phyloP scores from a whole-genome alignment of 2,888 invertebrate genomes.

The Drosophila helvetica region DNA sequence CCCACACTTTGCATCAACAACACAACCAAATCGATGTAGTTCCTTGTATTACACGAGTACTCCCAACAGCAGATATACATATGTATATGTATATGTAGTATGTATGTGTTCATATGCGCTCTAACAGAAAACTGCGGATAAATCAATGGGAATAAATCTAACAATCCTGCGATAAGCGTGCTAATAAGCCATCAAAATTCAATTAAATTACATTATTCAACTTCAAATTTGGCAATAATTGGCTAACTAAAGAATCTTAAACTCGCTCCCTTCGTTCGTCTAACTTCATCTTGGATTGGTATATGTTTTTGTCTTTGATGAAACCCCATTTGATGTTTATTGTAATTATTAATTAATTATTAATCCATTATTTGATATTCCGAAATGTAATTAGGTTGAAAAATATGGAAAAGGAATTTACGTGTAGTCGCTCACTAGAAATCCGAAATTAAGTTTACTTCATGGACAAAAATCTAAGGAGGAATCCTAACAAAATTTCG shows the following conservation, averaged over 20 bases:
- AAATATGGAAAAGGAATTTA: conserved; percentile 56
- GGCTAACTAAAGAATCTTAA: conserved; percentile 67
- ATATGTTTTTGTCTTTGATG: conserved; percentile 62
- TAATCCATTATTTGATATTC: conserved; percentile 47
- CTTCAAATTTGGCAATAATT: conserved; percentile 40
- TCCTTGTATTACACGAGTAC: conserved; percentile 43
- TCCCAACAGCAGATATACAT: conserved; percentile 46
- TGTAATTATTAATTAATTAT: conserved; percentile 69
- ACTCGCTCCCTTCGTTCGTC: conserved; percentile 33
- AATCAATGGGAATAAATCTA: conserved; percentile 51
- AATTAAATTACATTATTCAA: conserved; percentile 54
- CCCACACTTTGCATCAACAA: conserved; percentile 66
- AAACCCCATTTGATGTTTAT: conserved; percentile 73
- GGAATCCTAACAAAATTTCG: conserved; percentile 65
- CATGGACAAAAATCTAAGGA: conserved; percentile 52
- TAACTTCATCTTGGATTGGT: conserved; percentile 37
- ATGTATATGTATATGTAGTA: conserved; percentile 31
- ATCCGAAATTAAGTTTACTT: conserved; percentile 26
- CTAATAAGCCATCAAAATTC: conserved; percentile 70
- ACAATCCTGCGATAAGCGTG: conserved; percentile 58
- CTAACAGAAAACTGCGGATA: conserved; percentile 44
- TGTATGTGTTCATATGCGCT: conserved; percentile 7
- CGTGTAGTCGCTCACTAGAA: conserved; percentile 46
- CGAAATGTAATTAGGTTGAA: conserved; percentile 68
- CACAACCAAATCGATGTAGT: conserved; percentile 83